These are phyloP conservation scores for Thecophora atra DNA, from an alignment of 2,888 invertebrate genomes.

Conservation along the genomic window DNA sequence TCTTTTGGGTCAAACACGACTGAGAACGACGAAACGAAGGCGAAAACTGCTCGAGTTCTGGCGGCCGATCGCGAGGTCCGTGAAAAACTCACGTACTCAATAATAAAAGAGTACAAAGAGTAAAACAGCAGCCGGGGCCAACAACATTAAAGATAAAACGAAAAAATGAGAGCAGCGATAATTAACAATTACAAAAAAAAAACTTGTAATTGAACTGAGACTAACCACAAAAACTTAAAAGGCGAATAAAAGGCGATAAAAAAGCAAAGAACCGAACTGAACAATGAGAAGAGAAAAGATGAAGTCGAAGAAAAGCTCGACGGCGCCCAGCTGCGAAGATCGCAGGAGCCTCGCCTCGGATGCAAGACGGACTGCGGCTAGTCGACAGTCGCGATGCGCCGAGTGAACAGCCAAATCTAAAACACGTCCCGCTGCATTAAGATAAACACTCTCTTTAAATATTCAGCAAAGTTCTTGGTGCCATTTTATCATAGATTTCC, in stretches of 20 bases:
- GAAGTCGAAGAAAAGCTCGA: background rate
- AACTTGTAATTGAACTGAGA: constrained; percentile 13
- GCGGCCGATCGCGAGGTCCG: background rate
- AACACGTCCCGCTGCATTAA: background rate
- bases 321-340: background rate
- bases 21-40: constrained; percentile 7
- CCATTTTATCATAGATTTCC: too few species aligned
- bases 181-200: constrained; percentile 16
- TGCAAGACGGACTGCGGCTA: background rate
- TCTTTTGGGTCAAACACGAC: constrained; percentile 21
- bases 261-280: background rate
- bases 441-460: background rate
- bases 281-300: background rate
- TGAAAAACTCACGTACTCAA: constrained; percentile 7
- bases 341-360: background rate
- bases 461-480: too few species aligned
- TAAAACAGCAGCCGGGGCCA: background rate
- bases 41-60: background rate
- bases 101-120: constrained; percentile 20
- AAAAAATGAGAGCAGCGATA: background rate
- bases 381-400: background rate
- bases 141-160: background rate
- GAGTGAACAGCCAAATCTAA: background rate
- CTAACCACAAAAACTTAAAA: background rate
- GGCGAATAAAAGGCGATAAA: background rate